These are phyloP conservation scores for Notodonta ziczac DNA, from an alignment of 2,888 invertebrate genomes.

Conservation along the genomic window DNA sequence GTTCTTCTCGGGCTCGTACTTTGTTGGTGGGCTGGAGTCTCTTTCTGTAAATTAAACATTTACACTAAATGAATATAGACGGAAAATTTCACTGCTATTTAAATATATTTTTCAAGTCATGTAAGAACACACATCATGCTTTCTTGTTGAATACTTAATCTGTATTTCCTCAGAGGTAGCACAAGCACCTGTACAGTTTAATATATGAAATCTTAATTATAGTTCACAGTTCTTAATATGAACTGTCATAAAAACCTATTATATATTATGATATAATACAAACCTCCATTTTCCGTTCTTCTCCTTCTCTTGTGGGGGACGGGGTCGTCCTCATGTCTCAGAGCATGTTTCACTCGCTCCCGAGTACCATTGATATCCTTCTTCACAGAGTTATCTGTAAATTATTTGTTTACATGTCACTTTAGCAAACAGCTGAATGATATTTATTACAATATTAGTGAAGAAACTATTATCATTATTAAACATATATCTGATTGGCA, in stretches of 20 bases:
- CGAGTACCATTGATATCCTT: constrained; percentile 86
- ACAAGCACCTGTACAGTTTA: too few species aligned
- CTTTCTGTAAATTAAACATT: constrained; percentile 42
- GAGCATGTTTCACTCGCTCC: constrained; percentile 91
- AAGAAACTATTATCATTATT: too few species aligned
- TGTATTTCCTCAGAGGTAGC: too few species aligned
- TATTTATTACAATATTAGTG: too few species aligned
- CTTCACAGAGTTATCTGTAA: constrained; percentile 58
- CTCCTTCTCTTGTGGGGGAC: constrained; percentile 86
- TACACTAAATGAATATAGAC: background rate
- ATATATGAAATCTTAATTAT: too few species aligned
- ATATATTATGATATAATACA: constrained; percentile 42
- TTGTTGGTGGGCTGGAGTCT: constrained; percentile 64
- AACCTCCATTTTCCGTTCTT: constrained; percentile 64
- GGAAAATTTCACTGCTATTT: too few species aligned
- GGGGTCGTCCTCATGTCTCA: constrained; percentile 90
- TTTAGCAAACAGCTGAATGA: background rate
- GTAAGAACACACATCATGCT: too few species aligned
- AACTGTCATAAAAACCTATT: too few species aligned
- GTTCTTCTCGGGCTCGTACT: constrained; percentile 68
- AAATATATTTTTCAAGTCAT: too few species aligned
- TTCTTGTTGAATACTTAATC: too few species aligned
- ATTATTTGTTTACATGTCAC: background rate
- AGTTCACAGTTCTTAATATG: too few species aligned
- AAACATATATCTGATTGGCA: too few species aligned